A percentile compares a stretch with the other conserved stretches of the same genome.
Evolutionary conservation across 1,140 invertebrate genomes (phyloP).

Genomic region (Rhynchophorus ferrugineus): DNA sequence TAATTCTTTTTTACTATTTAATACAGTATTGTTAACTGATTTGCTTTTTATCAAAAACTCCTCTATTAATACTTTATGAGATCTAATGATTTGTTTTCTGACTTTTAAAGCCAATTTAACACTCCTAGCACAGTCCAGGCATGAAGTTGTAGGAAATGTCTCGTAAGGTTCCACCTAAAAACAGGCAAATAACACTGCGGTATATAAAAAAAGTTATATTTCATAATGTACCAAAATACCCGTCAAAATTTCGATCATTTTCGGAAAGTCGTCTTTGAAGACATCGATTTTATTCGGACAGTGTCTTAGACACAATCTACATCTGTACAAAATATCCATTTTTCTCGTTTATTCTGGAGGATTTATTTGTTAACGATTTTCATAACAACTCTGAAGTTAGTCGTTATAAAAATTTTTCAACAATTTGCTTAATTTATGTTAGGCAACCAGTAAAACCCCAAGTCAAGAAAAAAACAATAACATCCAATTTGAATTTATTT

Average conservation of each 20-base stretch:
- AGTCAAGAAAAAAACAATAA: too few species aligned
- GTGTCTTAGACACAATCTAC: slow-evolving; percentile 25
- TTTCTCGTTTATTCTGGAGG: too few species aligned
- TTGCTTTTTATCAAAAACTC: slow-evolving; percentile 16
- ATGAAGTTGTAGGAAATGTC: slow-evolving; percentile 21
- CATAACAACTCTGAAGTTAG: too few species aligned
- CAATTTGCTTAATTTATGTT: too few species aligned
- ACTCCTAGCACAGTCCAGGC: slow-evolving; percentile 22
- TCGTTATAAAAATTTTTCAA: too few species aligned
- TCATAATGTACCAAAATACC: slow-evolving; percentile 25
- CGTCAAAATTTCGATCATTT: slow-evolving; percentile 26
- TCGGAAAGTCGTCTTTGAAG: slow-evolving; percentile 25
- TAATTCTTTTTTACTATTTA: too few species aligned
- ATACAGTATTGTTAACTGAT: slow-evolving; percentile 20
- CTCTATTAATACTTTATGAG: slow-evolving; percentile 9
- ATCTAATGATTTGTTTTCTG: slow-evolving; percentile 11
- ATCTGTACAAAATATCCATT: slow-evolving; percentile 8
- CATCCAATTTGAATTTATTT: too few species aligned
- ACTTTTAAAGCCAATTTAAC: slow-evolving; percentile 12
- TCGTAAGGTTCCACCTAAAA: slow-evolving; percentile 24
- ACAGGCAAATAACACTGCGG: neutral
- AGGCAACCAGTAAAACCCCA: too few species aligned
- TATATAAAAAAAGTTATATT: neutral
- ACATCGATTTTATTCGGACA: slow-evolving; percentile 22
- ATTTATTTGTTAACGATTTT: too few species aligned